Percentiles rank a stretch among this genome's conserved stretches.
phyloP scores from a whole-genome alignment of 2,113 vertebrate genomes.

The Tetrao urogallus region DNA sequence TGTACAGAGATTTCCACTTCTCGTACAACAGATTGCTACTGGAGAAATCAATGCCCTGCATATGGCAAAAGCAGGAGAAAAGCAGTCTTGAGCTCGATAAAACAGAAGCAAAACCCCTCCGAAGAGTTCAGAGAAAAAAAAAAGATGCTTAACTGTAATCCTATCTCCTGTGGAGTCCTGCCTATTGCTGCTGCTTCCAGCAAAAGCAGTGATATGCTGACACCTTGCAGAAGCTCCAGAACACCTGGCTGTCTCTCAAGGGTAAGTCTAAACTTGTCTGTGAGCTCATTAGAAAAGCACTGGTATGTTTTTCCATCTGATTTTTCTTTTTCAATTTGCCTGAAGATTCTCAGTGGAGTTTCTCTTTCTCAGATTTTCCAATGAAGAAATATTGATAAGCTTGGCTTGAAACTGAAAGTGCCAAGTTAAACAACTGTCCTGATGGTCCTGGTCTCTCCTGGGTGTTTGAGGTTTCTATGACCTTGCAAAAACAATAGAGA shows the following conservation, averaged over 20 bases:
- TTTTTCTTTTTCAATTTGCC: constrained; percentile 6
- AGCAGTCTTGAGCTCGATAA: background rate
- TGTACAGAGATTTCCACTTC: constrained; percentile 11
- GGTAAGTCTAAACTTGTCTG: background rate
- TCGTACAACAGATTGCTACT: background rate
- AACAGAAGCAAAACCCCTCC: background rate
- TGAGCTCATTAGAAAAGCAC: constrained; percentile 23
- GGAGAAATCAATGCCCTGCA: background rate
- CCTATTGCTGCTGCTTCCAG: background rate
- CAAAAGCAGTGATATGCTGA: background rate
- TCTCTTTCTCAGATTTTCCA: background rate
- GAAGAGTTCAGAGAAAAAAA: background rate
- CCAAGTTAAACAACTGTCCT: constrained; percentile 44
- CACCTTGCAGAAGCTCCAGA: constrained; percentile 20
- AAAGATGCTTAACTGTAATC: background rate
- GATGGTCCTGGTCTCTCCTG: constrained; percentile 13
- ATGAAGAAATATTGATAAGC: background rate
- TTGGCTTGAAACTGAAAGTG: constrained; percentile 20
- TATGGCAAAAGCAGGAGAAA: background rate
- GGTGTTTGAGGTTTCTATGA: constrained; percentile 38
- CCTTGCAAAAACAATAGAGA: constrained; percentile 16
- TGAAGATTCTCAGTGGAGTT: background rate
- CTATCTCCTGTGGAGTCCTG: background rate
- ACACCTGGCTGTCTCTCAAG: constrained; percentile 23
- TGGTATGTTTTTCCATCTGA: background rate